Evolutionary conservation across 2,797 vertebrate species (phyloP).

Genomic region (Urocyon cinereoargenteus): DNA sequence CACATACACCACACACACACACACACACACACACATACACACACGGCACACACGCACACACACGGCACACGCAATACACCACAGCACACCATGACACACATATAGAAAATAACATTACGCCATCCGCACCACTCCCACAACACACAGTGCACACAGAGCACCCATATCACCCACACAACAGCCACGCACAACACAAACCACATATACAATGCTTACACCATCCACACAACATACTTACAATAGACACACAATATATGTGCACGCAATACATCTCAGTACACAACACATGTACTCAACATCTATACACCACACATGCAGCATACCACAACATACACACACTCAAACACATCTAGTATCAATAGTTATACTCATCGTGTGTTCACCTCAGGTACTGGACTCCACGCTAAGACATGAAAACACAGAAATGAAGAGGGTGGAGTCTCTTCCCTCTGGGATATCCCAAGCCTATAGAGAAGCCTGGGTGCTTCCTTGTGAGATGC

Average conservation of each 20-base stretch:
- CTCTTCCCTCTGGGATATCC: not conserved
- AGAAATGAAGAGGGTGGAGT: rapidly evolving
- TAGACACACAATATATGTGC: rapidly evolving
- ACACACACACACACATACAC: rapidly evolving
- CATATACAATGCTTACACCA: rapidly evolving
- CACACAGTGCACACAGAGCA: not conserved
- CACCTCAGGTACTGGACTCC: not conserved
- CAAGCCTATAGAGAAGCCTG: not conserved
- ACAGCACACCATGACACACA: not conserved
- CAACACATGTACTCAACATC: not conserved
- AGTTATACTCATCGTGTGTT: not conserved
- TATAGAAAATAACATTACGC: no score
- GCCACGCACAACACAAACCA: not conserved
- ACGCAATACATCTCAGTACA: rapidly evolving
- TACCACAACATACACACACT: not conserved
- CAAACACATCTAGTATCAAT: rapidly evolving
- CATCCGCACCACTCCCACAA: not conserved
- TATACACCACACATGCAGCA: rapidly evolving
- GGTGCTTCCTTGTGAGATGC: not conserved
- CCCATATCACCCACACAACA: rapidly evolving
- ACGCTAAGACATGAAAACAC: not conserved
- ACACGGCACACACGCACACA: not conserved
- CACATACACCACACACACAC: rapidly evolving
- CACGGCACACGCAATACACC: not conserved
- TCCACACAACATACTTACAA: rapidly evolving